Conservation (phyloP, 2,797 vertebrate genomes). For the Denticeps clupeoides region DNA sequence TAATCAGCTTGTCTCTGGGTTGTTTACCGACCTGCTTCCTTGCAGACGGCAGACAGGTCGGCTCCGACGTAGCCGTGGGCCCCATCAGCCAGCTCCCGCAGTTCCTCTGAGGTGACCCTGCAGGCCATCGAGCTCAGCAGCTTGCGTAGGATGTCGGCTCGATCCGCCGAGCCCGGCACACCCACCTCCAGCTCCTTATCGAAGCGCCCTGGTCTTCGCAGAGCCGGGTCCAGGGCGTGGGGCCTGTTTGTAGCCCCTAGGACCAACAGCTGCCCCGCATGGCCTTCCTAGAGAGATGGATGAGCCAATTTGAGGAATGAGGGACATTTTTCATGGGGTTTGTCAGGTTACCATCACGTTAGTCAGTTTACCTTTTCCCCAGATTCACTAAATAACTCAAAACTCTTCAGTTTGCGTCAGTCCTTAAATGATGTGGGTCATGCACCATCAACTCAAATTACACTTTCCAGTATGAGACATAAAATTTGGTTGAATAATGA, state of each 20-base stretch:
- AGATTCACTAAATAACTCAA: no score
- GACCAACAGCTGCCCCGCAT: constrained; percentile 79
- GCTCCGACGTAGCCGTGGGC: constrained; percentile 90
- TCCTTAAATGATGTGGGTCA: no score
- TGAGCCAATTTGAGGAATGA: no score
- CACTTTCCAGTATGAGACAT: no score
- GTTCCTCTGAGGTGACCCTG: constrained; percentile 49
- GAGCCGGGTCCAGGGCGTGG: constrained; percentile 77
- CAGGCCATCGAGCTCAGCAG: constrained; percentile 66
- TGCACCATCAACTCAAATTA: no score
- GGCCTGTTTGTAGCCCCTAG: constrained; percentile 91
- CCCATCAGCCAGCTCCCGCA: constrained; percentile 64
- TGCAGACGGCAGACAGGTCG: constrained; percentile 82
- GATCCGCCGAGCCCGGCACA: constrained; percentile 68
- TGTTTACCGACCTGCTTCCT: constrained; percentile 70
- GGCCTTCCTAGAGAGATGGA: constrained; percentile 61
- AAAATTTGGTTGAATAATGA: no score
- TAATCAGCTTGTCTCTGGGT: no score
- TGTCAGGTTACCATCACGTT: no score
- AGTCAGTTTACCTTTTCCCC: no score
- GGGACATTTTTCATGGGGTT: no score
- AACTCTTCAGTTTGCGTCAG: no score
- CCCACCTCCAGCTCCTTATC: constrained; percentile 95
- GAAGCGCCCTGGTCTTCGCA: constrained; percentile 86
- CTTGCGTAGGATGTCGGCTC: constrained; percentile 78